A percentile compares a stretch with the other conserved stretches of the same genome.
These are phyloP conservation scores for Heliangelus exortis DNA, from an alignment of 2,797 vertebrate species.

Conservation along the genomic window DNA sequence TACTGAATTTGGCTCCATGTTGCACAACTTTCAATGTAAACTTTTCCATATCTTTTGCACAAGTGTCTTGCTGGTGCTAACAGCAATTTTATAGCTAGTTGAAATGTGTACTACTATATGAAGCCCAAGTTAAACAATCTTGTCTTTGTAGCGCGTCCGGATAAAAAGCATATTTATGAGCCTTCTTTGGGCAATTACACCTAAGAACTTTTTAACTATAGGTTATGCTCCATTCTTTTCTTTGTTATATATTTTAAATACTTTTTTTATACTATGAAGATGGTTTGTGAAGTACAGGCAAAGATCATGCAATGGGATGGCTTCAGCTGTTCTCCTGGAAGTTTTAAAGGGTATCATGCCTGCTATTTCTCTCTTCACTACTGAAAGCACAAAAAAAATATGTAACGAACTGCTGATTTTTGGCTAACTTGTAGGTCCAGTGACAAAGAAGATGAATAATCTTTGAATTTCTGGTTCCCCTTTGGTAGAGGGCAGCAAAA, in stretches of 20 bases:
- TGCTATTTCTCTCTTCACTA: accelerated
- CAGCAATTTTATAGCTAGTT: neutral
- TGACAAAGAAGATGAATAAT: neutral
- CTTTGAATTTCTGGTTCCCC: neutral
- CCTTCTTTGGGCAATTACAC: neutral
- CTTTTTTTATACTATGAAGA: neutral
- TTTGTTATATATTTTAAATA: neutral
- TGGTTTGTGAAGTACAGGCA: neutral
- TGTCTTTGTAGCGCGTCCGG: neutral
- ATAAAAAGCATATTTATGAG: neutral
- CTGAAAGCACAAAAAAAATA: neutral
- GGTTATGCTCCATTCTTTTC: neutral
- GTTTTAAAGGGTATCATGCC: neutral
- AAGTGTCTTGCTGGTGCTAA: neutral
- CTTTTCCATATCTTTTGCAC: neutral
- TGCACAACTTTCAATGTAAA: neutral
- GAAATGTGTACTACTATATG: neutral
- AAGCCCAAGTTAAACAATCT: neutral
- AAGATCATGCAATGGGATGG: neutral
- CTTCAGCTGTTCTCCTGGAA: neutral
- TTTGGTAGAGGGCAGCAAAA: neutral
- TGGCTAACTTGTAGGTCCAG: neutral
- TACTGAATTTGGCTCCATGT: neutral
- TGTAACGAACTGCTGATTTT: neutral
- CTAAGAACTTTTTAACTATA: neutral